phyloP scores from a whole-genome alignment of 2,888 invertebrate species.

The Cyrtodaria siliqua region DNA sequence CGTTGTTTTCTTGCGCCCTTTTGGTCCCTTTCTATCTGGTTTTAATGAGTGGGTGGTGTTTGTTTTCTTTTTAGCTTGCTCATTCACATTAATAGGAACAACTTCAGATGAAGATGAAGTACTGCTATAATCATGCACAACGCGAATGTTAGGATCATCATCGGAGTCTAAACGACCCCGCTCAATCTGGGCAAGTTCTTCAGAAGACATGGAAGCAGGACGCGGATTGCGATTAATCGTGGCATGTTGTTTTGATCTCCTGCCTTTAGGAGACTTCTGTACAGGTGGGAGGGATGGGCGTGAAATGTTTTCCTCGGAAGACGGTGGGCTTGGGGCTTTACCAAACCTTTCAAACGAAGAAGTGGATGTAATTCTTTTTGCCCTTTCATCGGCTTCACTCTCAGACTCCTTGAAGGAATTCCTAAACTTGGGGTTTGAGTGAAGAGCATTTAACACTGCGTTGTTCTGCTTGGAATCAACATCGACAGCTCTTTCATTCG shows the following conservation, averaged over 20 bases:
- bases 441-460: constrained; percentile 71
- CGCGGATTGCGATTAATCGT: constrained; percentile 70
- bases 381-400: constrained; percentile 75
- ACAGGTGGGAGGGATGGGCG: constrained; percentile 69
- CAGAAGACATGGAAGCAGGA: constrained; percentile 72
- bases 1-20: constrained; percentile 40
- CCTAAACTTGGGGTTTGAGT: constrained; percentile 73
- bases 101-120: constrained; percentile 64
- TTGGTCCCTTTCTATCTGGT: constrained; percentile 54
- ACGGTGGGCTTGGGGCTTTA: constrained; percentile 58
- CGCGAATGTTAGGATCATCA: constrained; percentile 51
- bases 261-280: constrained; percentile 57
- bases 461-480: constrained; percentile 56
- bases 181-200: constrained; percentile 66
- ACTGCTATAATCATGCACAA: constrained; percentile 27
- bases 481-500: constrained; percentile 32
- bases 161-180: constrained; percentile 14
- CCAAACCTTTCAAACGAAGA: constrained; percentile 60
- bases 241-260: constrained; percentile 69
- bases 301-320: constrained; percentile 28
- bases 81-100: constrained; percentile 40
- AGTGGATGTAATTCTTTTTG: constrained; percentile 69
- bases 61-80: constrained; percentile 27
- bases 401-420: constrained; percentile 72
- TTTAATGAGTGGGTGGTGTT: constrained; percentile 56